A percentile compares a stretch with the other conserved stretches of the same genome.
Conservation (phyloP, 2,888 invertebrate species). For the Eurytoma californica region DNA sequence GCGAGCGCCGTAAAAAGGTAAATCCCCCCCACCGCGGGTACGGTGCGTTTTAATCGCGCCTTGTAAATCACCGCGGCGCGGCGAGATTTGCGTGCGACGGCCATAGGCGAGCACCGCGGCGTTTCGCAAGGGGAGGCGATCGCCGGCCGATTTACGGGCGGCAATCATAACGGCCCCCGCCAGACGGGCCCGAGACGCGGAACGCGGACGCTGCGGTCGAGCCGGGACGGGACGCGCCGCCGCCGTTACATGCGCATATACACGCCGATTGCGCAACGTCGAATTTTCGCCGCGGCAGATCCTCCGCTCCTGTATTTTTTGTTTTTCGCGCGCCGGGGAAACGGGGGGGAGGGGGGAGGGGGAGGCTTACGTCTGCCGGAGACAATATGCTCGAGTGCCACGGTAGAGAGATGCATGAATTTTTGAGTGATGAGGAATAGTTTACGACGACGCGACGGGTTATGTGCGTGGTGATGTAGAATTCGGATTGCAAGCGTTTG, state of each 20-base stretch:
- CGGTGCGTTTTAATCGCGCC: too few species aligned
- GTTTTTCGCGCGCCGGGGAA: not conserved
- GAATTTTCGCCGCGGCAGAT: not conserved
- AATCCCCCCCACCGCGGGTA: too few species aligned
- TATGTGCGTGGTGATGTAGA: too few species aligned
- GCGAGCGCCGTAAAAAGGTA: too few species aligned
- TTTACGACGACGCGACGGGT: too few species aligned
- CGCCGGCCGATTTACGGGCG: slow-evolving; percentile 59
- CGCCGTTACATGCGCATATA: slow-evolving; percentile 2
- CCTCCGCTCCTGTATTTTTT: not conserved
- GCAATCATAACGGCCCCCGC: slow-evolving; percentile 60
- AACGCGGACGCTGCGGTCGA: slow-evolving; percentile 33
- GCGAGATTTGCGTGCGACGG: not conserved
- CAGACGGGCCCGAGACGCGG: slow-evolving; percentile 43
- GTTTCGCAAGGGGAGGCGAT: slow-evolving; percentile 58
- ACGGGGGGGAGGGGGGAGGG: too few species aligned
- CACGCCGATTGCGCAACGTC: slow-evolving; percentile 27
- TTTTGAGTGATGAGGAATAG: too few species aligned
- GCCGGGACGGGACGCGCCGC: slow-evolving; percentile 1
- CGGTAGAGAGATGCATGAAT: too few species aligned
- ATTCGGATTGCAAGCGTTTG: too few species aligned
- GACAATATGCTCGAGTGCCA: too few species aligned
- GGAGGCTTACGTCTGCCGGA: too few species aligned
- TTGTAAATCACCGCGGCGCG: not conserved
- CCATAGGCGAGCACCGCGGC: slow-evolving; percentile 12